Evolutionary conservation across 2,888 invertebrate genomes (phyloP).

Genomic region (Sphaerolaimus hirsutus): DNA sequence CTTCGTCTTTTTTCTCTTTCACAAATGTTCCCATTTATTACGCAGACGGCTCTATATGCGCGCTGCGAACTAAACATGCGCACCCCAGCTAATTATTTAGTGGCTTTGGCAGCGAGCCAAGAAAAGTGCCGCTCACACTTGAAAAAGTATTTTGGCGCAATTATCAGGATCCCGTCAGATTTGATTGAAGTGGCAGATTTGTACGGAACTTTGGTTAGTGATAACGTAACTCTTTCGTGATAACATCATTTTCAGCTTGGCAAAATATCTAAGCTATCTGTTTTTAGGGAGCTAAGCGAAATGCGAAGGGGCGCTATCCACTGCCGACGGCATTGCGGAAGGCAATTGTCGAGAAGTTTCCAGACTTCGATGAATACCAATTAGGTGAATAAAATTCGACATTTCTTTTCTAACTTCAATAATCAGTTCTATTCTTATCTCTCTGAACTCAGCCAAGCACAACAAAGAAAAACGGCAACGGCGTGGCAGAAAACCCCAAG

Average conservation of each 20-base stretch:
- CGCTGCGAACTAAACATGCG: conserved; percentile 30
- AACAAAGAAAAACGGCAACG: conserved; percentile 10
- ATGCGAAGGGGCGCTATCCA: not conserved
- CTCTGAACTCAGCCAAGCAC: conserved; percentile 14
- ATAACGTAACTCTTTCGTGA: no score
- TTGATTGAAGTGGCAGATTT: conserved; percentile 32
- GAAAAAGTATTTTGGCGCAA: conserved; percentile 26
- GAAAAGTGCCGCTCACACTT: conserved; percentile 25
- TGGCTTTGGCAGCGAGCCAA: conserved; percentile 26
- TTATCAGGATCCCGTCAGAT: conserved; percentile 29
- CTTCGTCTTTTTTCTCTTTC: not conserved
- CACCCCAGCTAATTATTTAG: conserved; percentile 28
- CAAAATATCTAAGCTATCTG: no score
- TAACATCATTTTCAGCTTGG: no score
- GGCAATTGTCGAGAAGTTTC: conserved; percentile 28
- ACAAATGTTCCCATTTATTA: conserved; percentile 1
- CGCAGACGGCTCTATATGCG: conserved; percentile 29
- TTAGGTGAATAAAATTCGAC: no score
- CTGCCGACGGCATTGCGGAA: conserved; percentile 27
- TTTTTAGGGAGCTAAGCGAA: no score
- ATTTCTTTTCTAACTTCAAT: no score
- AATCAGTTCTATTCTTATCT: not conserved
- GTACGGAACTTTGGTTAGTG: conserved; percentile 13
- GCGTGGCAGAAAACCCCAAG: not conserved
- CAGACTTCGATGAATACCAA: conserved; percentile 31